Percentiles rank a stretch among this genome's conserved stretches.
These are phyloP conservation scores for Incurvaria masculella DNA, from an alignment of 2,888 invertebrate genomes.

Conservation along the genomic window DNA sequence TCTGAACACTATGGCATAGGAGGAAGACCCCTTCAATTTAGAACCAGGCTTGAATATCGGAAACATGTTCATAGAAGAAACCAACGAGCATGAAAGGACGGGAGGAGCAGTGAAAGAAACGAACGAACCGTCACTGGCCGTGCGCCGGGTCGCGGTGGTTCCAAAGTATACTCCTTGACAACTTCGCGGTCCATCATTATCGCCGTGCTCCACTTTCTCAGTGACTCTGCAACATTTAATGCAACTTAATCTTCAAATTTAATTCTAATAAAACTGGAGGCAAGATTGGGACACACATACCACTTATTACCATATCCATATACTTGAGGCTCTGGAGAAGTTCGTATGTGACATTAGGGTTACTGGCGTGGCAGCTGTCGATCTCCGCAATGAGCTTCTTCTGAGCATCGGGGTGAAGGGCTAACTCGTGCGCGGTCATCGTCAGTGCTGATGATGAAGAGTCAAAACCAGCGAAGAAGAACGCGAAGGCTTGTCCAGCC, in stretches of 20 bases:
- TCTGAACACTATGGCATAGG: no score
- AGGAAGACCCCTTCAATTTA: no score
- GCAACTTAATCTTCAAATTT: not conserved
- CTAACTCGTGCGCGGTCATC: not conserved
- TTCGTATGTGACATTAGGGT: not conserved
- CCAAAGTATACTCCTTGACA: not conserved
- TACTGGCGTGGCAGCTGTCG: not conserved
- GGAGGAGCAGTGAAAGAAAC: no score
- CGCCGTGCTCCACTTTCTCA: slow-evolving; percentile 48
- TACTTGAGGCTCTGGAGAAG: not conserved
- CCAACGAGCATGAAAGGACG: no score
- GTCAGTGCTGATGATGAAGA: not conserved
- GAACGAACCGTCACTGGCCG: not conserved
- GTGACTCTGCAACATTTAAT: slow-evolving; percentile 28
- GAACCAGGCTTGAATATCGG: no score
- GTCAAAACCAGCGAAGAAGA: not conserved
- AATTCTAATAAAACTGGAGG: not conserved
- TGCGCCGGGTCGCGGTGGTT: not conserved
- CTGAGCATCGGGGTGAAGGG: not conserved
- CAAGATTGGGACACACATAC: no score
- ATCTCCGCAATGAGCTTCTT: not conserved
- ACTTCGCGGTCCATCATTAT: slow-evolving; percentile 39
- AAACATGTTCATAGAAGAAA: no score
- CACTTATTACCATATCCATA: not conserved
- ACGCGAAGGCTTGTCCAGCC: not conserved